Conservation (phyloP, 2,888 invertebrate genomes). For the Schizaphis graminum region DNA sequence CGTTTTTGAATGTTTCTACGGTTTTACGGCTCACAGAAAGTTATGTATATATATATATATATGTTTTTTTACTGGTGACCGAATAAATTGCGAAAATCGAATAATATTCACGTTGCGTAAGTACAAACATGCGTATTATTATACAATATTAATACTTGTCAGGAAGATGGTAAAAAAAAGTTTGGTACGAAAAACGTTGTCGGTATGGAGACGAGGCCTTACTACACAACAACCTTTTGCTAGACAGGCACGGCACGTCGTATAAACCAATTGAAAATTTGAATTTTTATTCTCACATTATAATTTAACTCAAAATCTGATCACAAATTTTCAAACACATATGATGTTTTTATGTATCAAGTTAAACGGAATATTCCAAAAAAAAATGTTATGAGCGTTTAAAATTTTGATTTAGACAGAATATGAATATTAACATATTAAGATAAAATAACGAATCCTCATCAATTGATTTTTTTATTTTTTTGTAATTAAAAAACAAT, state of each 20-base stretch:
- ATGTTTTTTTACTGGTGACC: not conserved
- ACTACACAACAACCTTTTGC: not conserved
- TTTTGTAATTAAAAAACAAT: no score
- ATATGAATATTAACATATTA: no score
- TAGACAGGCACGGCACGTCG: not conserved
- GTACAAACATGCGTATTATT: not conserved
- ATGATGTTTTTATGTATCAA: no score
- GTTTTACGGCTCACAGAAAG: not conserved
- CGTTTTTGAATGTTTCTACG: not conserved
- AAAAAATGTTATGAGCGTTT: no score
- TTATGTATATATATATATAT: not conserved
- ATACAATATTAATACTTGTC: not conserved
- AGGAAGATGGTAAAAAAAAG: not conserved
- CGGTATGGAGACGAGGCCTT: not conserved
- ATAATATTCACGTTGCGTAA: constrained; percentile 10
- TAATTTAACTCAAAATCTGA: not conserved
- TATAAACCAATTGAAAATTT: not conserved
- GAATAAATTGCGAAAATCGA: not conserved
- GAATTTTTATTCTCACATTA: not conserved
- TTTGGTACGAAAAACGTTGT: not conserved
- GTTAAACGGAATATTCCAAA: no score
- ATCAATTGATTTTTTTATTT: no score
- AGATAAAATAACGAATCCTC: no score
- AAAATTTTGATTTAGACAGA: no score
- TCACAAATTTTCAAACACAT: no score